Conservation (phyloP, 2,888 invertebrate species). For the Leucania comma region DNA sequence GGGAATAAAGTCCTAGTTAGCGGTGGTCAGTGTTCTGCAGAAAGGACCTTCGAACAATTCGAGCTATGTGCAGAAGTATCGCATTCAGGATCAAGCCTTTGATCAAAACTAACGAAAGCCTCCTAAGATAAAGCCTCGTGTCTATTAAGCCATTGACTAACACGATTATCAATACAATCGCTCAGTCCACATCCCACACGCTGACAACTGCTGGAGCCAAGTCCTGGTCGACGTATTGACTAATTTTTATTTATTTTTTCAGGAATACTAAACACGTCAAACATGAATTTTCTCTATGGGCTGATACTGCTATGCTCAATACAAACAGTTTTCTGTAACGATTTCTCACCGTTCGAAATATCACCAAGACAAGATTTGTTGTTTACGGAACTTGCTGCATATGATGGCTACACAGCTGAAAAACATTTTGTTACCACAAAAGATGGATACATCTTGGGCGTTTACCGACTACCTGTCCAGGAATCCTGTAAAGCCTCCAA, state of each 20-base stretch:
- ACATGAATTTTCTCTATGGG: slow-evolving; percentile 28
- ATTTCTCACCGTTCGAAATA: slow-evolving; percentile 15
- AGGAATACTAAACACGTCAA: not conserved
- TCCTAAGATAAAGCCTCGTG: no score
- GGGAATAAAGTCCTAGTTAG: no score
- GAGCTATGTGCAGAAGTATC: no score
- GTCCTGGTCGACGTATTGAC: not conserved
- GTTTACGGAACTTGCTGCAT: slow-evolving; percentile 64
- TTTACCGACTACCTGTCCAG: slow-evolving; percentile 61
- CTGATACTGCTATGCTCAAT: slow-evolving; percentile 29
- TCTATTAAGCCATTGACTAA: no score
- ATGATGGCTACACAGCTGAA: slow-evolving; percentile 65
- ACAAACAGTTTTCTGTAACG: slow-evolving; percentile 21
- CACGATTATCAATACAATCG: no score
- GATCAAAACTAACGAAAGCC: no score
- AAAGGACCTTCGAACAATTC: no score
- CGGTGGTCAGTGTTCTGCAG: no score
- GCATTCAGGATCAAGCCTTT: no score
- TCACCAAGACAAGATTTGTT: slow-evolving; percentile 56
- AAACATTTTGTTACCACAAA: slow-evolving; percentile 64
- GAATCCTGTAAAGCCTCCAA: slow-evolving; percentile 47
- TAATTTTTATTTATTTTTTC: slow-evolving; percentile 6
- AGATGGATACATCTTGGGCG: slow-evolving; percentile 69
- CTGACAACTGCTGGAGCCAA: no score
- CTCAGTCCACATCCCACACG: no score